A percentile compares a stretch with the other conserved stretches of the same genome.
Evolutionary conservation across 2,113 vertebrate species (phyloP).

Genomic region (Ceyx melanurus): DNA sequence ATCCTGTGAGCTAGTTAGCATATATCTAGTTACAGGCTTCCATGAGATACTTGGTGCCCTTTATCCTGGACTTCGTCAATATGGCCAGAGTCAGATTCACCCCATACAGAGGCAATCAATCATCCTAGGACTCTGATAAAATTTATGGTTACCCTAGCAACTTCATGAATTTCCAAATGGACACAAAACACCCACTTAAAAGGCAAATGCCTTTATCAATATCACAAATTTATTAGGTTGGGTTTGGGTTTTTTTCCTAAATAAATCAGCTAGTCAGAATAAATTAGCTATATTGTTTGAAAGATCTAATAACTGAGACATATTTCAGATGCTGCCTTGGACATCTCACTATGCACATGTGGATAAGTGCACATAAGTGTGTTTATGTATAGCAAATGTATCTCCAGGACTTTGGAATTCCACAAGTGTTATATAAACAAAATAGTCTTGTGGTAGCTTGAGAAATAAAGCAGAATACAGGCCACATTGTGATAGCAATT

Average conservation of each 20-base stretch:
- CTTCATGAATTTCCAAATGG: slow-evolving; percentile 39
- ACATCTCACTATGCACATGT: not conserved
- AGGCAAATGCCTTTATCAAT: slow-evolving; percentile 51
- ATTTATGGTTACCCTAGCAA: slow-evolving; percentile 66
- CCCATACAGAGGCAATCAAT: slow-evolving; percentile 25
- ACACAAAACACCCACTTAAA: slow-evolving; percentile 56
- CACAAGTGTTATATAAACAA: not conserved
- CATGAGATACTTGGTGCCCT: not conserved
- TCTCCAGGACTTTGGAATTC: not conserved
- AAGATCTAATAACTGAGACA: not conserved
- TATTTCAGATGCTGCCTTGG: not conserved
- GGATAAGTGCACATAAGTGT: not conserved
- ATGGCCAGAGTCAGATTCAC: not conserved
- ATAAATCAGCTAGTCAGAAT: slow-evolving; percentile 23
- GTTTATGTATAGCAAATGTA: fast-evolving
- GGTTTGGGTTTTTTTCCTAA: not conserved
- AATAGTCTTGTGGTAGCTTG: not conserved
- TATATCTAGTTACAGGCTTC: not conserved
- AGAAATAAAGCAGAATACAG: not conserved
- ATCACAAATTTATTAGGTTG: slow-evolving; percentile 37
- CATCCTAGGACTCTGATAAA: slow-evolving; percentile 29
- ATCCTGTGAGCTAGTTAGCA: not conserved
- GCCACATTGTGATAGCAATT: not conserved
- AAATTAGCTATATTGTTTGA: not conserved
- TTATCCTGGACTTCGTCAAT: not conserved